Evolutionary conservation across 2,888 invertebrate genomes (phyloP).

Genomic region (Microdon myrmicae): DNA sequence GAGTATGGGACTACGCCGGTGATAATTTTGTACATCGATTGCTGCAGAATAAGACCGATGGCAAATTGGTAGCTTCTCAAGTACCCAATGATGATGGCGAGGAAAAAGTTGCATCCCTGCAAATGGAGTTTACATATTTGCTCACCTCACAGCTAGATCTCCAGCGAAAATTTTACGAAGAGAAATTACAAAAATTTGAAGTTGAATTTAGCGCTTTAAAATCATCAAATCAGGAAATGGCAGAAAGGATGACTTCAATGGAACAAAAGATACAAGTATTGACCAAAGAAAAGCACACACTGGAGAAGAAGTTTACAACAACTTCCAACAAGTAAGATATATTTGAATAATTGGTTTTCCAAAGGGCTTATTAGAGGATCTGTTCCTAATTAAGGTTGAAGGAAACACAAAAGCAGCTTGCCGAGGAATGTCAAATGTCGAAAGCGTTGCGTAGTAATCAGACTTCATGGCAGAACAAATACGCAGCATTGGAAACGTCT

Average conservation of each 20-base stretch:
- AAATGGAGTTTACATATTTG: conserved; percentile 95
- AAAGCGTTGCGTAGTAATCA: conserved; percentile 81
- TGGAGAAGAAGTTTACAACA: conserved; percentile 78
- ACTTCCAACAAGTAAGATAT: conserved; percentile 71
- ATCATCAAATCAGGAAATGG: conserved; percentile 68
- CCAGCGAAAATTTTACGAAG: conserved; percentile 92
- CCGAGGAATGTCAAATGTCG: conserved; percentile 88
- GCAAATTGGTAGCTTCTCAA: conserved; percentile 88
- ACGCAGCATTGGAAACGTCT: conserved; percentile 70
- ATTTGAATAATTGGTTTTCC: background rate
- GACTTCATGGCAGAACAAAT: conserved; percentile 75
- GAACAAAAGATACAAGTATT: conserved; percentile 69
- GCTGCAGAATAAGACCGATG: conserved; percentile 95
- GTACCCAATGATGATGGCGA: conserved; percentile 73
- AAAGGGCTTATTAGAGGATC: too few relatives aligned
- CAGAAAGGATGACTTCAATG: conserved; percentile 67
- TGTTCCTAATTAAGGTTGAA: conserved; percentile 69
- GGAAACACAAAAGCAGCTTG: conserved; percentile 75
- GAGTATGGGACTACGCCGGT: conserved; percentile 99
- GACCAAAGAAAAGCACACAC: conserved; percentile 73
- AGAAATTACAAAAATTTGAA: conserved; percentile 73
- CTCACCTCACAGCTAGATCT: conserved; percentile 95
- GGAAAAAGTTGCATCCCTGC: conserved; percentile 93
- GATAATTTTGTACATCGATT: conserved; percentile 90
- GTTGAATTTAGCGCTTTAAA: conserved; percentile 71